Conservation (phyloP, 2,888 invertebrate genomes). For the Acanthococcus lagerstroemiae region DNA sequence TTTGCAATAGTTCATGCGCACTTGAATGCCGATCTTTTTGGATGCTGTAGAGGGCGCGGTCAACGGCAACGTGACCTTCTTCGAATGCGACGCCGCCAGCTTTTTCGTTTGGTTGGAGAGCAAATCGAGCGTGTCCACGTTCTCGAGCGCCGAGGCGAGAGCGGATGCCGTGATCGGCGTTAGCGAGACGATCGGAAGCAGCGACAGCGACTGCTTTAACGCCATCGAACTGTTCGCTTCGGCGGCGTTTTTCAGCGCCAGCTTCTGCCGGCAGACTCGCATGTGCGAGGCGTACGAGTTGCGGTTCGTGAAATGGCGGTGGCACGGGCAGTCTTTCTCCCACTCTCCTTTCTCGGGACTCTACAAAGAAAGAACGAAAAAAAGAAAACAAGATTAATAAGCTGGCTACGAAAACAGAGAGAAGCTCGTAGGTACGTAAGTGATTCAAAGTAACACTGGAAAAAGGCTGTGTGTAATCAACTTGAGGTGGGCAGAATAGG, state of each 20-base stretch:
- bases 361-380: not conserved
- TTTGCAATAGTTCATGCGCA: constrained; percentile 35
- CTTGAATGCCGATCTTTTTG: constrained; percentile 35
- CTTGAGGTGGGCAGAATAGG: too few relatives aligned
- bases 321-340: not conserved
- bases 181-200: constrained; percentile 10
- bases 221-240: not conserved
- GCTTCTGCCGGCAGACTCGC: not conserved
- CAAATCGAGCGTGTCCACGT: not conserved
- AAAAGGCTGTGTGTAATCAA: too few relatives aligned
- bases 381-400: too few relatives aligned
- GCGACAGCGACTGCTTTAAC: not conserved
- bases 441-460: too few relatives aligned
- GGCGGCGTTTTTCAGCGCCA: not conserved
- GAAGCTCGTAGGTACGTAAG: too few relatives aligned
- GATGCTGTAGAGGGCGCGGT: not conserved
- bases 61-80: constrained; percentile 1
- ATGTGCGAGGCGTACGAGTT: not conserved
- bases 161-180: constrained; percentile 1
- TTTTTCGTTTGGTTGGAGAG: not conserved
- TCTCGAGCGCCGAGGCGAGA: not conserved
- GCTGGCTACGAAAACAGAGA: too few relatives aligned
- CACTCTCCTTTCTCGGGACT: not conserved
- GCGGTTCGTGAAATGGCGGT: not conserved
- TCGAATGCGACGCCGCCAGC: not conserved